Base-by-base conservation (phyloP, 2,113 vertebrate genomes). In the Podarcis muralis region DNA sequence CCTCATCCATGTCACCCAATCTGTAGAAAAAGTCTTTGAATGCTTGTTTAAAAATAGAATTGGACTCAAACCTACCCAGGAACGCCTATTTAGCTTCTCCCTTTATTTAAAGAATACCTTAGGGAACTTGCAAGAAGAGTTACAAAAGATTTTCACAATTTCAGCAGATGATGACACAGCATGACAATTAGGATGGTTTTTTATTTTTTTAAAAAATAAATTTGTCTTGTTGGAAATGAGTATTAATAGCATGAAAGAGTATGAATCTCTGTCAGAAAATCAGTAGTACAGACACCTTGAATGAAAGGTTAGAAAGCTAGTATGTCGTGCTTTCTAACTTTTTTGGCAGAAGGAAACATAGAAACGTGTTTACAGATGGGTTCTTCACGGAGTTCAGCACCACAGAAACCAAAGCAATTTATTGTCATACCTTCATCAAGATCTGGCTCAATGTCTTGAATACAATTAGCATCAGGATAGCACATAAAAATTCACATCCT, bases 1-100 rank as follows among this genome's bases (percentile, higher is more conserved):
- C 90, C 93, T 96, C 95, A 95, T 92, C 93, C 95, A 92, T 96
- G 94, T 93, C 93, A 91, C 93, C 93, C 93, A 93, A 94, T 96
- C 95, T 94, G 92, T 88, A 87, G 93, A 96, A 96, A 95, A 93
- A 90, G 91, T 93, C 85, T 94, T 92, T 93, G 94, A 93, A 91
- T 78, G 93, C 77, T 87, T 90, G 87, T 94, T 93, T 94, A 95
- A 96, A 96, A 95, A 95, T 95, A 95, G 93, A 94, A 86, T 94
- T 91, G 94, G 94, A 90, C 90, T 95, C 91, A 87, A 91, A 74
- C 87, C 95, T 94, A 7, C 88, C 95, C 93, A 86, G 96, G 95
- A 95, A 95, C 93, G 95, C 95, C 87, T 95, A 0, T 87, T 93
- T 27, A 27, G 48, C 9, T 77, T 22, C 92, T 90, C n/a, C 13